A percentile compares a stretch with the other conserved stretches of the same genome.
Evolutionary conservation across 2,113 vertebrate genomes (phyloP).

Genomic region (Mungos mungo): DNA sequence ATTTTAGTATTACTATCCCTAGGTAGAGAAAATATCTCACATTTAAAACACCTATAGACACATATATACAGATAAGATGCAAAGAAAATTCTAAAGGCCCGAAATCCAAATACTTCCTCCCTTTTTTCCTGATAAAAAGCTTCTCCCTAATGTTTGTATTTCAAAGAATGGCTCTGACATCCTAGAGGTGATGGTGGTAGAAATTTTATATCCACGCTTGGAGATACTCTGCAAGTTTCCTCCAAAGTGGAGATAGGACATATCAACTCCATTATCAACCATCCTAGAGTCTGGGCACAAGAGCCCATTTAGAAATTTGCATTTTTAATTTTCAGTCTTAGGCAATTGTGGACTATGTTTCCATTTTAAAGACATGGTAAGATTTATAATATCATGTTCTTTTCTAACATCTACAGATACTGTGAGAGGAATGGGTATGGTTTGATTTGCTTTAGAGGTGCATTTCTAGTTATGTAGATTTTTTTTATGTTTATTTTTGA

Average conservation of each 20-base stretch:
- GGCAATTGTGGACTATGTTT: background rate
- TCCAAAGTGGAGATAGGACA: background rate
- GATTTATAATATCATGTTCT: background rate
- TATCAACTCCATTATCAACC: background rate
- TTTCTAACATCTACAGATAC: background rate
- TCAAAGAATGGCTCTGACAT: background rate
- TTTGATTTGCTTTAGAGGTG: background rate
- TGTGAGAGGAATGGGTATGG: background rate
- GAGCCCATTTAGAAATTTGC: background rate
- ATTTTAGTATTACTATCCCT: background rate
- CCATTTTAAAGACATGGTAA: background rate
- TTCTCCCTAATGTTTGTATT: background rate
- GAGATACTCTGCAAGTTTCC: background rate
- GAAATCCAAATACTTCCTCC: background rate
- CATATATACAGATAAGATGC: background rate
- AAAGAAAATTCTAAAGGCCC: background rate
- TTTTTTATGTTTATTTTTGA: background rate
- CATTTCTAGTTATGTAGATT: background rate
- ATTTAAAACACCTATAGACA: background rate
- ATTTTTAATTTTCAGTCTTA: background rate
- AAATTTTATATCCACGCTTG: background rate
- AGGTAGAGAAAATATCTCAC: background rate
- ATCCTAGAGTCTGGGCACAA: background rate
- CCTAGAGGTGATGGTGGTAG: background rate
- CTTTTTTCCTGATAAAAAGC: background rate